Percentiles rank a stretch among this genome's conserved stretches.
Evolutionary conservation across 30 jellyfish, hydroid and myxozoan genomes (phyloP).

Genomic region (Hydractinia echinata): DNA sequence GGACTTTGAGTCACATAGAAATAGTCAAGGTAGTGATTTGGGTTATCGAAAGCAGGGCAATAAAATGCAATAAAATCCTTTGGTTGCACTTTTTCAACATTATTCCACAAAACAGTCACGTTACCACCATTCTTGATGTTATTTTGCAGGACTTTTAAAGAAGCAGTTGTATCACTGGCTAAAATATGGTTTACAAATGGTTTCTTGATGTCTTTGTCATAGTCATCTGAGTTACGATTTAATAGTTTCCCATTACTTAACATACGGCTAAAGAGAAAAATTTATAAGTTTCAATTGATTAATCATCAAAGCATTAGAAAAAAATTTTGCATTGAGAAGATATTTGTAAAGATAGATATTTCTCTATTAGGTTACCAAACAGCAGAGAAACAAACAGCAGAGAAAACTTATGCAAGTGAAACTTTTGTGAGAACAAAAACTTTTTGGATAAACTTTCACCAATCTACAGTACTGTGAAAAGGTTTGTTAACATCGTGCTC

Average conservation of each 20-base stretch:
- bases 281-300: too few species aligned
- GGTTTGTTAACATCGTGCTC: too few species aligned
- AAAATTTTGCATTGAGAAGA: too few species aligned
- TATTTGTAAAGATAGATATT: too few species aligned
- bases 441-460: too few species aligned
- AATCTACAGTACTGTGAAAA: too few species aligned
- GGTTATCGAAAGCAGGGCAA: constrained; percentile 65
- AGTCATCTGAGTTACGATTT: constrained; percentile 50
- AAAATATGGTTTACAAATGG: constrained; percentile 45
- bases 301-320: too few species aligned
- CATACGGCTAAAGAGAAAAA: constrained; percentile 1
- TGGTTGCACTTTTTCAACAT: constrained; percentile 46
- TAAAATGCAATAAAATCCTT: constrained; percentile 85
- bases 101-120: constrained; percentile 74
- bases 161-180: constrained; percentile 37
- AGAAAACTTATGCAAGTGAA: too few species aligned
- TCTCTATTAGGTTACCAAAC: too few species aligned
- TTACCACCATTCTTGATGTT: constrained; percentile 73
- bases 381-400: too few species aligned
- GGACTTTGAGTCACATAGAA: constrained; percentile 55
- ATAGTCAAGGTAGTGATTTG: constrained; percentile 60
- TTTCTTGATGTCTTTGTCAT: constrained; percentile 48
- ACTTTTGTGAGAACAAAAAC: too few species aligned
- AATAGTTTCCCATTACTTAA: constrained; percentile 38
- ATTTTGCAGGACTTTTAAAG: constrained; percentile 65